Evolutionary conservation across 2,888 invertebrate species (phyloP).

Genomic region (Lasioglossum zephyrum): DNA sequence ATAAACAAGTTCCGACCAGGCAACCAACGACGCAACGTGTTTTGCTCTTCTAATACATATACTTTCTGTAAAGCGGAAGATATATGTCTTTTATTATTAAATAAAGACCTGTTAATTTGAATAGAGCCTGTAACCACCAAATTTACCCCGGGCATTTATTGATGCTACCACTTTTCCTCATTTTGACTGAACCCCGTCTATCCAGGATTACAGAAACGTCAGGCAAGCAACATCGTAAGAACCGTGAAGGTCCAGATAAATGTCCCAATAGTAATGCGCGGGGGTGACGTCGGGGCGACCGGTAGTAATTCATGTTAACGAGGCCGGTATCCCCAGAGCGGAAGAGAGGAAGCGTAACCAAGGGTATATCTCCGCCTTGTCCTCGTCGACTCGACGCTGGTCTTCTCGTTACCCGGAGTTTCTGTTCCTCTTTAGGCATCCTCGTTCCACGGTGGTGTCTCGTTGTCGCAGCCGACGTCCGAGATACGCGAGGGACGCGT

Average conservation of each 20-base stretch:
- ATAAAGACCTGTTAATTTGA: too few relatives aligned
- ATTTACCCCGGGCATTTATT: too few relatives aligned
- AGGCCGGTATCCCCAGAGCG: slow-evolving; percentile 18
- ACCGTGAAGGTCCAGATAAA: neutral
- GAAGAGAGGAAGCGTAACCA: slow-evolving; percentile 10
- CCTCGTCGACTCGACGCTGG: neutral
- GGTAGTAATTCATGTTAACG: slow-evolving; percentile 38
- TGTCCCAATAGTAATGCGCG: neutral
- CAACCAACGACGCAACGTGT: too few relatives aligned
- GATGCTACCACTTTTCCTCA: too few relatives aligned
- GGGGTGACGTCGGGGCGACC: neutral
- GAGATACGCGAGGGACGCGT: slow-evolving; percentile 29
- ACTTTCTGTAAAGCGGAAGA: too few relatives aligned
- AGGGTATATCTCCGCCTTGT: slow-evolving; percentile 2
- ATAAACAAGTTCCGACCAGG: too few relatives aligned
- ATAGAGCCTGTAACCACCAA: neutral
- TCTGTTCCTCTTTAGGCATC: slow-evolving; percentile 51
- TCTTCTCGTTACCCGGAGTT: slow-evolving; percentile 30
- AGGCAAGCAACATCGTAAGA: neutral
- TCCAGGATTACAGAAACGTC: neutral
- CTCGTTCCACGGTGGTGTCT: slow-evolving; percentile 27
- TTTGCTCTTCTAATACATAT: neutral
- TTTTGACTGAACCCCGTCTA: too few relatives aligned
- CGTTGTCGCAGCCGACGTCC: slow-evolving; percentile 12
- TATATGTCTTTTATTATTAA: too few relatives aligned